These are phyloP conservation scores for Lasius fuliginosus DNA, from an alignment of 2,888 invertebrate genomes.

Conservation along the genomic window DNA sequence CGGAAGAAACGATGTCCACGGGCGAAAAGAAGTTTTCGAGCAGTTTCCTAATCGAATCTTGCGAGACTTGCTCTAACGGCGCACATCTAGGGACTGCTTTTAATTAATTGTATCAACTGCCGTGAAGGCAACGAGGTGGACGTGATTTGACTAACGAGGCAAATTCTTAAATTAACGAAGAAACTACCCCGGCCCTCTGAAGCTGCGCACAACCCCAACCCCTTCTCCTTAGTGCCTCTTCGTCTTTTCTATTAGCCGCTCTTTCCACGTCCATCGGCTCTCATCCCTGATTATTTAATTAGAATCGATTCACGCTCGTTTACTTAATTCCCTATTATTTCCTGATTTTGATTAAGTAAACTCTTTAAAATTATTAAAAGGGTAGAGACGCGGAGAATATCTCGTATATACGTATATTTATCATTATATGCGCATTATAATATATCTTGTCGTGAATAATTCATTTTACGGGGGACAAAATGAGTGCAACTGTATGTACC, in stretches of 20 bases:
- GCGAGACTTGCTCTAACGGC: conserved; percentile 61
- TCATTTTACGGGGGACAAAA: not conserved
- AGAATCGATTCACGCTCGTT: conserved; percentile 73
- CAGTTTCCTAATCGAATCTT: conserved; percentile 75
- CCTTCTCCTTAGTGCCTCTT: conserved; percentile 27
- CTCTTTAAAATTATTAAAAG: conserved; percentile 4
- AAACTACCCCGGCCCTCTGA: conserved; percentile 42
- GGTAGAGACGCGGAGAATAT: not conserved
- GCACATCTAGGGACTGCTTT: conserved; percentile 62
- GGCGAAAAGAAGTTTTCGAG: conserved; percentile 56
- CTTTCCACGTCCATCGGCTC: conserved; percentile 43
- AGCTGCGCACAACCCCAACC: conserved; percentile 29
- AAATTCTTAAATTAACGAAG: conserved; percentile 85
- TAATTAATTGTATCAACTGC: conserved; percentile 85
- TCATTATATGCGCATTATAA: not conserved
- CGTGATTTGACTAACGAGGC: conserved; percentile 85
- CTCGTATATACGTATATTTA: not conserved
- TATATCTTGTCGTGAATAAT: not conserved
- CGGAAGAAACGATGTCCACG: conserved; percentile 74
- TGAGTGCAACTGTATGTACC: conserved; percentile 35
- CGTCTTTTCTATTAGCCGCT: conserved; percentile 47
- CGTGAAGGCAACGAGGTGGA: conserved; percentile 81
- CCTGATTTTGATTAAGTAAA: conserved; percentile 14
- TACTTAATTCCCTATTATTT: conserved; percentile 72
- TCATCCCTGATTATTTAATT: conserved; percentile 65